These are phyloP conservation scores for Anas platyrhynchos DNA, from an alignment of 2,113 vertebrate genomes.

Conservation along the genomic window DNA sequence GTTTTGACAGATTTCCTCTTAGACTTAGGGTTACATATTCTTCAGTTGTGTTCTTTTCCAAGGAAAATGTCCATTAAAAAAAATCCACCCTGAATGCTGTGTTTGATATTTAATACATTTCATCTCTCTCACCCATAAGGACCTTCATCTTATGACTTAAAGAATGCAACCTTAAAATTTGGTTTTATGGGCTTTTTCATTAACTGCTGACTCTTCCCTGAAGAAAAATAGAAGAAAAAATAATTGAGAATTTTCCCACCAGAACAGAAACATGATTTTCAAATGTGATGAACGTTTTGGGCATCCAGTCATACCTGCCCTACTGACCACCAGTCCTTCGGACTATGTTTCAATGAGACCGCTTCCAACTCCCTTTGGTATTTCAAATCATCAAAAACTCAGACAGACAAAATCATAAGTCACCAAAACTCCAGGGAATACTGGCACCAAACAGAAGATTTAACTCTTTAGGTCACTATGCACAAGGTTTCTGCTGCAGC, in stretches of 20 bases:
- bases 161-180: slow-evolving; percentile 12
- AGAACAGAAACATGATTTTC: not conserved
- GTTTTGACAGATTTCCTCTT: not conserved
- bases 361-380: not conserved
- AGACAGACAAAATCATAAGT: not conserved
- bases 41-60: slow-evolving; percentile 9
- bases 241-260: not conserved
- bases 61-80: not conserved
- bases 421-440: not conserved
- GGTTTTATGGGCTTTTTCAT: slow-evolving; percentile 4
- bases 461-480: not conserved
- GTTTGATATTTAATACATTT: not conserved
- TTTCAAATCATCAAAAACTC: not conserved
- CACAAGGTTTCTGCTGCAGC: not conserved
- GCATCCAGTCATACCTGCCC: not conserved
- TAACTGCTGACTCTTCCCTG: not conserved
- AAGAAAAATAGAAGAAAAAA: not conserved
- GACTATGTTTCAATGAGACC: not conserved
- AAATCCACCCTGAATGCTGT: not conserved
- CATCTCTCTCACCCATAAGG: not conserved
- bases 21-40: not conserved
- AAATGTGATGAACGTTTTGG: not conserved
- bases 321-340: not conserved
- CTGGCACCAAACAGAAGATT: not conserved
- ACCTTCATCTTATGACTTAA: slow-evolving; percentile 9